Percentiles rank a stretch among this genome's conserved stretches.
These are phyloP conservation scores for Tyria jacobaeae DNA, from an alignment of 2,888 invertebrate genomes.

Conservation along the genomic window DNA sequence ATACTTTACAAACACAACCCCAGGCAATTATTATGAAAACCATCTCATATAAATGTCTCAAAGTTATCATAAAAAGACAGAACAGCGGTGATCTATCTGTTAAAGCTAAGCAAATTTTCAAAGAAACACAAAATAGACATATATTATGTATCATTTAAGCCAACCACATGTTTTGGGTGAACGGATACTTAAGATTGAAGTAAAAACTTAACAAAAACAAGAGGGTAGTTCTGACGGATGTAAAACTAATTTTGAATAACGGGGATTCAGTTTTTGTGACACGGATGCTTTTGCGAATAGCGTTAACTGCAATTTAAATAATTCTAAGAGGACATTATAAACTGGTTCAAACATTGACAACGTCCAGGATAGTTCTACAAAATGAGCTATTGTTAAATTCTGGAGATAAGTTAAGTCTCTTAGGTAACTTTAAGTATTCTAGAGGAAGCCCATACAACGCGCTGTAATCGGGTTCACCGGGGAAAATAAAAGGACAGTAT, in stretches of 20 bases:
- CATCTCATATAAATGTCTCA: not conserved
- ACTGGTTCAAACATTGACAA: not conserved
- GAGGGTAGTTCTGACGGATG: conserved; percentile 65
- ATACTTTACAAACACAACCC: conserved; percentile 28
- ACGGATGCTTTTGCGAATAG: conserved; percentile 20
- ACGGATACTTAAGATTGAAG: conserved; percentile 52
- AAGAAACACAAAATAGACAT: not conserved
- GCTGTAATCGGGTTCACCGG: not conserved
- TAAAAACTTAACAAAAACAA: conserved; percentile 56
- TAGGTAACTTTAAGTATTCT: no score
- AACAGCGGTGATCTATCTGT: not conserved
- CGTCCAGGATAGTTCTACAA: not conserved
- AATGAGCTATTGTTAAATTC: not conserved
- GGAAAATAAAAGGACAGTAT: no score
- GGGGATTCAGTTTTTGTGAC: conserved; percentile 55
- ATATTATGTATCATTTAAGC: no score
- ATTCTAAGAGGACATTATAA: no score
- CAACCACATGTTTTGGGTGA: conserved; percentile 43
- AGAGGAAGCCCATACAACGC: not conserved
- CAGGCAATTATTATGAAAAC: not conserved
- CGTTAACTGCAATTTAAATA: not conserved
- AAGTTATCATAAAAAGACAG: not conserved
- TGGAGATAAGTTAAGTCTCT: not conserved
- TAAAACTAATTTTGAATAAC: conserved; percentile 64
- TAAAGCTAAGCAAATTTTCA: not conserved